Evolutionary conservation across 2,888 invertebrate genomes (phyloP).

Genomic region (Meghimatium bilineatum): DNA sequence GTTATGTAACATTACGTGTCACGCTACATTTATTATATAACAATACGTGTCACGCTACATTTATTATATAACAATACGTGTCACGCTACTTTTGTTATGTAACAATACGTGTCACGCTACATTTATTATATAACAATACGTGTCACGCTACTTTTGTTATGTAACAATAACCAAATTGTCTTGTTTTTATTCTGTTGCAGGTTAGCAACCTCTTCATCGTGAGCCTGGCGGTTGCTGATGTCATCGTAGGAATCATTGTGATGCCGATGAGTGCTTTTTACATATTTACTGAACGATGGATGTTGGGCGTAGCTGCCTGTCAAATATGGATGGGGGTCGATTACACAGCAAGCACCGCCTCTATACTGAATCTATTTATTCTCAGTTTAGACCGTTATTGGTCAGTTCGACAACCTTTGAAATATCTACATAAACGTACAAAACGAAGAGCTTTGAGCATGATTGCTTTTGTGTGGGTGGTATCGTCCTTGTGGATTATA

Average conservation of each 20-base stretch:
- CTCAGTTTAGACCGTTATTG: constrained; percentile 78
- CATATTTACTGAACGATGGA: constrained; percentile 77
- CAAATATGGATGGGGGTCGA: constrained; percentile 81
- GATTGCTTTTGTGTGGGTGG: constrained; percentile 79
- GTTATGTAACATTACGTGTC: too few species aligned
- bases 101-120: too few species aligned
- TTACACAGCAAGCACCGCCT: constrained; percentile 81
- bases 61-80: too few species aligned
- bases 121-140: too few species aligned
- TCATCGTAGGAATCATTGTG: constrained; percentile 79
- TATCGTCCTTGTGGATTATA: constrained; percentile 78
- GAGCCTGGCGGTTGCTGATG: constrained; percentile 79
- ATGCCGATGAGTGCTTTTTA: constrained; percentile 80
- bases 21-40: too few species aligned
- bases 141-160: too few species aligned
- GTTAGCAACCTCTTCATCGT: constrained; percentile 80
- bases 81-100: too few species aligned
- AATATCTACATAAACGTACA: constrained; percentile 79
- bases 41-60: too few species aligned
- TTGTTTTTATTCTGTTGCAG: constrained; percentile 64
- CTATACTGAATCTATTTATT: constrained; percentile 80
- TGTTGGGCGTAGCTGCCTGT: constrained; percentile 80
- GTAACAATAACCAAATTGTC: background rate
- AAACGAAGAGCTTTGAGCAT: constrained; percentile 78
- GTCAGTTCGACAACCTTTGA: constrained; percentile 79